phyloP scores from a whole-genome alignment of 2,888 invertebrate species.

The Ophion ellenae region DNA sequence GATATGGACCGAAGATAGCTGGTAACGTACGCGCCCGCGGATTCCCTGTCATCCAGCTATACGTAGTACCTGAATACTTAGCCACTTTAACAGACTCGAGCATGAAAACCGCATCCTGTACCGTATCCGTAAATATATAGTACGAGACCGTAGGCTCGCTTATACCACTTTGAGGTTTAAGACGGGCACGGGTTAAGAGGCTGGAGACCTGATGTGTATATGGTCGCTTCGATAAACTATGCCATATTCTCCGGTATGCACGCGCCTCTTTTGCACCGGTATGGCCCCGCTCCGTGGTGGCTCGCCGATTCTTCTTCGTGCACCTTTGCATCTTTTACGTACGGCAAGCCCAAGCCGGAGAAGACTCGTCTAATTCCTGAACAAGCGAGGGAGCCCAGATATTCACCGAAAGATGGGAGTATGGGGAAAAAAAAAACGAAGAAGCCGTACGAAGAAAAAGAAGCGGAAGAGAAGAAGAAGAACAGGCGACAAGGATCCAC shows the following conservation, averaged over 20 bases:
- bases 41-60: constrained; percentile 78
- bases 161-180: constrained; percentile 51
- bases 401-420: constrained; percentile 41
- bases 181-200: constrained; percentile 49
- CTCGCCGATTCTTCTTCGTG: constrained; percentile 45
- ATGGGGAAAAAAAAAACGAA: constrained; percentile 7
- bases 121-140: constrained; percentile 19
- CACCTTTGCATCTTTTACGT: constrained; percentile 24
- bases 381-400: constrained; percentile 44
- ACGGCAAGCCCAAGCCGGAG: not conserved
- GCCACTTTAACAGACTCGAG: constrained; percentile 59
- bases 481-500: constrained; percentile 68
- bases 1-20: constrained; percentile 83
- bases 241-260: constrained; percentile 32
- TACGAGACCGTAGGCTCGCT: constrained; percentile 31
- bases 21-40: constrained; percentile 81
- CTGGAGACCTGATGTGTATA: constrained; percentile 47
- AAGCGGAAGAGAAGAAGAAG: constrained; percentile 8
- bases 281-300: constrained; percentile 23
- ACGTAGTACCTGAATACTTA: constrained; percentile 66
- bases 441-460: not conserved
- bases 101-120: constrained; percentile 53
- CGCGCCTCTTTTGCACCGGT: constrained; percentile 53
- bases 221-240: constrained; percentile 41
- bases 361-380: constrained; percentile 63